Conservation (phyloP, 2,888 invertebrate genomes). For the Himalopsyche japonica region DNA sequence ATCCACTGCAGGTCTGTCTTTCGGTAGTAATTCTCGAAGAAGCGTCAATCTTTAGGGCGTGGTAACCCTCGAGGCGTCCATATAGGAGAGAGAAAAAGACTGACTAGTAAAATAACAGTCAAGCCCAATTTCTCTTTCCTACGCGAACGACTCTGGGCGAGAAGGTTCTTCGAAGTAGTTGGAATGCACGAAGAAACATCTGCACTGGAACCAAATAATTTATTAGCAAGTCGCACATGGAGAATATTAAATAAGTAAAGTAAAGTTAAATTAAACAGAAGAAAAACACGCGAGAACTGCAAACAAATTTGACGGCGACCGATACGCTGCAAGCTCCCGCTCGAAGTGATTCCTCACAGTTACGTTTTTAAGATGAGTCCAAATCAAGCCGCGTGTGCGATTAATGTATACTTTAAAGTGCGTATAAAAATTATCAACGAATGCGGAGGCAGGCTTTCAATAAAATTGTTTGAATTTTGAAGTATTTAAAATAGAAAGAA, state of each 20-base stretch:
- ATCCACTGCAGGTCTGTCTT: constrained; percentile 14
- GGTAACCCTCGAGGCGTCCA: constrained; percentile 53
- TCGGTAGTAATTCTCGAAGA: not conserved
- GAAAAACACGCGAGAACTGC: not conserved
- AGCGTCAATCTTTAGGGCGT: not conserved
- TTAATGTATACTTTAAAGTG: not conserved
- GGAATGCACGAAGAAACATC: not conserved
- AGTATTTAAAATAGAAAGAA: not conserved
- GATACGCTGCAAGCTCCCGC: not conserved
- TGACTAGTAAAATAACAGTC: constrained; percentile 56
- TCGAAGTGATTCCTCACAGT: not conserved
- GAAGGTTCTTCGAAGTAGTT: not conserved
- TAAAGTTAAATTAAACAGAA: not conserved
- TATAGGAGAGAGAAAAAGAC: constrained; percentile 83
- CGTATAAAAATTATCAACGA: not conserved
- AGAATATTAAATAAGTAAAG: not conserved
- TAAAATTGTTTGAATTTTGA: not conserved
- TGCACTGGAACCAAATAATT: not conserved
- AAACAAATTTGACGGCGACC: not conserved
- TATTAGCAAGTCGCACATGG: not conserved
- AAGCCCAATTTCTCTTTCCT: constrained; percentile 34
- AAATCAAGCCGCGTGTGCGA: not conserved
- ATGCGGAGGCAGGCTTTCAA: not conserved
- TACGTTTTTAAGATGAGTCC: not conserved
- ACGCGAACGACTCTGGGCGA: constrained; percentile 20